Evolutionary conservation across 2,888 invertebrate species (phyloP), one percentile per base, ranked within the genome.

Genomic region (Biston betularia): DNA sequence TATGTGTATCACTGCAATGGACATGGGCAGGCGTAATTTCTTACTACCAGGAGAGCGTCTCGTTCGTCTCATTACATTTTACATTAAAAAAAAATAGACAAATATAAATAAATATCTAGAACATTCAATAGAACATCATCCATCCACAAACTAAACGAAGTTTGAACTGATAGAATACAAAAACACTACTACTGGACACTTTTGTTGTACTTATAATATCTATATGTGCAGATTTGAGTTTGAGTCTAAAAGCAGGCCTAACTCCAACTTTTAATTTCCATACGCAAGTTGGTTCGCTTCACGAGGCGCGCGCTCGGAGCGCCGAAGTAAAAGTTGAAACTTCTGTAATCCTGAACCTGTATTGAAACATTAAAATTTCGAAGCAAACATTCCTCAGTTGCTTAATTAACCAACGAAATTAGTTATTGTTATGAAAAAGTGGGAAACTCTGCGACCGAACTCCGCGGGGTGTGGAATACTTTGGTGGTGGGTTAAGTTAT

Each of bases 371-470:
- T 79, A 81, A 77, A 77, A 78, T 81, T 82, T 82, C 73, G 74
- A 64, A 76, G 77, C 75, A 76, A 84, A 80, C 83, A 81, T 80
- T 84, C 80, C 79, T 79, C 82, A 80, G 83, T 81, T 80, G 82
- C 81, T 83, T 86, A 86, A 89, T 89, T 88, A 87, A 84, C 86
- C 84, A 81, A 80, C 82, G 76, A 84, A 88, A 88, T 88, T 88
- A 88, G 86, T 85, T 87, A 87, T 87, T 87, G 86, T 88, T 87
- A 86, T 86, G 83, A 87, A 88, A 87, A 87, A 85, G 81, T 81
- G 81, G 78, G 76, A 77, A 83, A 85, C 75, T 85, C 84, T 66
- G 79, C 73, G 77, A 80, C 79, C 79, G 75, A 76, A 77, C 80
- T 72, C 77, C 71, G 77, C 74, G 74, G 70, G 77, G 80, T 79